phyloP scores from a whole-genome alignment of 2,888 invertebrate genomes.

The Andrena fulva region DNA sequence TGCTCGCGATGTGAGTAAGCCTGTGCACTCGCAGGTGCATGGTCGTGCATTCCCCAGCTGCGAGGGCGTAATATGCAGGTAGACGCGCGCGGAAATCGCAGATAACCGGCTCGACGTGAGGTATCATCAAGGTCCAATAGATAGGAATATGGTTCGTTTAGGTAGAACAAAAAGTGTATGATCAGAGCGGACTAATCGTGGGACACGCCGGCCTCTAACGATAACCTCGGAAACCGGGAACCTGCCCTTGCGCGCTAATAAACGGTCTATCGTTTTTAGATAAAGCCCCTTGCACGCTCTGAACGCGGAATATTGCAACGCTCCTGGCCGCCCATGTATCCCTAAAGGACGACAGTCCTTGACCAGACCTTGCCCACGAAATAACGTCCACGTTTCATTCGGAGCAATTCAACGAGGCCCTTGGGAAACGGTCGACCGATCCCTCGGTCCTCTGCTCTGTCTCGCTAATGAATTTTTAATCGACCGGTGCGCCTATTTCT shows the following conservation, averaged over 20 bases:
- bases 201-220: slow-evolving; percentile 49
- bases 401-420: background rate
- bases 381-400: background rate
- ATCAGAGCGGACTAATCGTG: slow-evolving; percentile 58
- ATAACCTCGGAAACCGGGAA: slow-evolving; percentile 37
- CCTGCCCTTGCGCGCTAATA: slow-evolving; percentile 35
- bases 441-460: background rate
- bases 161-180: slow-evolving; percentile 59
- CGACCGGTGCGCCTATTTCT: background rate
- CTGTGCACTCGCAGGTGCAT: slow-evolving; percentile 64
- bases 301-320: slow-evolving; percentile 25
- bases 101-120: slow-evolving; percentile 64
- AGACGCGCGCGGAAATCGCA: slow-evolving; percentile 56
- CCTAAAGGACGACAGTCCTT: background rate
- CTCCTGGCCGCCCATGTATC: background rate
- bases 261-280: slow-evolving; percentile 38
- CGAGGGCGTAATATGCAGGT: slow-evolving; percentile 69
- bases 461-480: slow-evolving; percentile 1
- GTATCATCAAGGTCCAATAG: slow-evolving; percentile 68
- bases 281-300: background rate
- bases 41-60: slow-evolving; percentile 54
- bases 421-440: slow-evolving; percentile 5
- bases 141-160: slow-evolving; percentile 59
- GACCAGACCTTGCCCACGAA: background rate
- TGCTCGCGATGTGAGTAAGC: slow-evolving; percentile 59